Base-by-base conservation (phyloP, 2,797 vertebrate species). In the Spondyliosoma cantharus region DNA sequence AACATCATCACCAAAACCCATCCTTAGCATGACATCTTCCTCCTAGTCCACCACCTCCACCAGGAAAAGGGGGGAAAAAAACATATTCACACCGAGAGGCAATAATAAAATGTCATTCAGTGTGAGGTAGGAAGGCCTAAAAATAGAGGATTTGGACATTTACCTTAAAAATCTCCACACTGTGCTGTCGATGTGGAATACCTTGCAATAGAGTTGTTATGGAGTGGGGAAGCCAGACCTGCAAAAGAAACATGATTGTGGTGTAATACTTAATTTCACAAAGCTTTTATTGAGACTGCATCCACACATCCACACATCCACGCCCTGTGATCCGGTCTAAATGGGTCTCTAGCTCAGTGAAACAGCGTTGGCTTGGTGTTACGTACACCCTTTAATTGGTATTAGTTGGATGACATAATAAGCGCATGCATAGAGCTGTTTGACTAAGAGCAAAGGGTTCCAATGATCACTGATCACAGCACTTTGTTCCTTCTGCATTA, bases 21-120 rank as follows among this genome's bases (percentile, higher is more conserved):
- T 93, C 91, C 88, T 90, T 84, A 87, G 91, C 86, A 86, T 93
- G 93, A 92, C 94, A 93, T 94, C 93, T 93, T 94, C 90, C 91
- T 94, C 90, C 88, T 84, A 76, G 87, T 90, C 85, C 87, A 87
- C 79, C 88, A 89, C 77, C 86, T 70, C 88, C 87, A 90, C 74
- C 70, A 81, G 89, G 53, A 62, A 46, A 61, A 82, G 49, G 20
- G 27, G 16, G 14, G 14, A 8, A 29, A 20, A 80, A 72, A 74
- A 71, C 82, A 90, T 37, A 87, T 82, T 90, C 86, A 91, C 83
- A 88, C 76, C 71, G 81, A 71, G 84, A 89, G 73, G 78, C 82
- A 89, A 88, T 90, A 88, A 92, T 84, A 90, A 92, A 86, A 87
- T 92, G 90, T 87, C 91, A 92, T 86, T 87, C 82, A 87, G 71